Evolutionary conservation across 2,888 invertebrate species (phyloP).

Genomic region (Polietes domitor): DNA sequence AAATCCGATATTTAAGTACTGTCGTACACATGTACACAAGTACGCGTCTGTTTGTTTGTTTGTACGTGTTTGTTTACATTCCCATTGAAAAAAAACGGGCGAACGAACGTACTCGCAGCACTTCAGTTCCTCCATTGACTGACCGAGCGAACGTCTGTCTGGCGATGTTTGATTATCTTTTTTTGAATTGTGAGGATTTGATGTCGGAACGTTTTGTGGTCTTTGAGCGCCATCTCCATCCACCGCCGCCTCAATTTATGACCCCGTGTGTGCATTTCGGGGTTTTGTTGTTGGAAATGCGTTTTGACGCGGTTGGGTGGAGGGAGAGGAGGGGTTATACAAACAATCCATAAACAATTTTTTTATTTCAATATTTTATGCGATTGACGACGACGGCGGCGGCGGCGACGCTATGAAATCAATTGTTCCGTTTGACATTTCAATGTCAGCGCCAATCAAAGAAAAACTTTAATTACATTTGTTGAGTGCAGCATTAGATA

Average conservation of each 20-base stretch:
- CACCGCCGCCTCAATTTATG: slow-evolving; percentile 3
- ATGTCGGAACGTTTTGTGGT: not conserved
- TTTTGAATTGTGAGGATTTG: slow-evolving; percentile 4
- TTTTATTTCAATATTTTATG: not conserved
- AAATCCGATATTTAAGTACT: not conserved
- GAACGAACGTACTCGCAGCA: not conserved
- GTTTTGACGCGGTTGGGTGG: too few relatives aligned
- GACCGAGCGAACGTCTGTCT: not conserved
- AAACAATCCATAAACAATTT: slow-evolving; percentile 8
- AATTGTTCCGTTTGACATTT: slow-evolving; percentile 49
- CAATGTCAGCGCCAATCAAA: slow-evolving; percentile 55
- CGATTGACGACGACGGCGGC: not conserved
- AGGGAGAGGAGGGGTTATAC: slow-evolving; percentile 17
- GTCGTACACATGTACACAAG: not conserved
- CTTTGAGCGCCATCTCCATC: not conserved
- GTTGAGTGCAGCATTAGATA: slow-evolving; percentile 14
- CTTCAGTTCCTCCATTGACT: not conserved
- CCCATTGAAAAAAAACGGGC: not conserved
- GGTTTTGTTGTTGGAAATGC: slow-evolving; percentile 6
- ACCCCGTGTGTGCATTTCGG: not conserved
- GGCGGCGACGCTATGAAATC: not conserved
- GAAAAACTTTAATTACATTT: slow-evolving; percentile 14
- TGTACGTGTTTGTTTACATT: not conserved
- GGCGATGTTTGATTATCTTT: not conserved
- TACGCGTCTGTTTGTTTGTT: not conserved